These are phyloP conservation scores for Lepus timidus DNA, from an alignment of 2,113 vertebrate species.

Conservation along the genomic window DNA sequence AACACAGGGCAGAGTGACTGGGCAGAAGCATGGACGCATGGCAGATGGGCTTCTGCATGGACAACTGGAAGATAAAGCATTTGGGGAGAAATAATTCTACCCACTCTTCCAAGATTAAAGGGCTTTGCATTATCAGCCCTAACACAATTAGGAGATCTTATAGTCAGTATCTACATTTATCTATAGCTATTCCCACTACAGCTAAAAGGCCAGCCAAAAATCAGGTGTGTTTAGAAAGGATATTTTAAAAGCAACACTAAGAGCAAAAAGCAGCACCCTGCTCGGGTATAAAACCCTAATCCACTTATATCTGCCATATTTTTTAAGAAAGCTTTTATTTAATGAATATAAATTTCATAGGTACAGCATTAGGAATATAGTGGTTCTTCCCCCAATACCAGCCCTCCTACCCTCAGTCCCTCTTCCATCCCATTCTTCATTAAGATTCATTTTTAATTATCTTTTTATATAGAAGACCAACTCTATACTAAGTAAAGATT, in stretches of 20 bases:
- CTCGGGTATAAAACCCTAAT: not conserved
- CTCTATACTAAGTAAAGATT: too few species aligned
- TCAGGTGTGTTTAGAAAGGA: not conserved
- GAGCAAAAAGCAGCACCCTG: not conserved
- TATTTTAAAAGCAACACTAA: not conserved
- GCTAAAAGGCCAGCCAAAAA: not conserved
- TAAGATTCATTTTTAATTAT: too few species aligned
- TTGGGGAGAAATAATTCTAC: conserved; percentile 35
- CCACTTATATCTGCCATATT: not conserved
- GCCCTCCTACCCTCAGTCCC: too few species aligned
- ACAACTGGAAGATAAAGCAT: conserved; percentile 22
- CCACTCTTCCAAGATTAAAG: conserved; percentile 37
- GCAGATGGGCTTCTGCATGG: conserved; percentile 38
- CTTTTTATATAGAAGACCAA: too few species aligned
- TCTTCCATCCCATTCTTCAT: too few species aligned
- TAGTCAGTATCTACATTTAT: not conserved
- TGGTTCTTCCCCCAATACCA: too few species aligned
- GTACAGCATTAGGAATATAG: too few species aligned
- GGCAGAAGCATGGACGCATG: not conserved
- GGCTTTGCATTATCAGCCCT: not conserved
- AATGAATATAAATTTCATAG: too few species aligned
- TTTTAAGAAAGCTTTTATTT: too few species aligned
- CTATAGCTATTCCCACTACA: not conserved
- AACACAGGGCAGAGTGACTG: not conserved
- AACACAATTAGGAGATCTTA: conserved; percentile 36